A percentile compares a stretch with the other conserved stretches of the same genome.
phyloP scores from a whole-genome alignment of 2,797 vertebrate species.

The Nannoperca obscura region DNA sequence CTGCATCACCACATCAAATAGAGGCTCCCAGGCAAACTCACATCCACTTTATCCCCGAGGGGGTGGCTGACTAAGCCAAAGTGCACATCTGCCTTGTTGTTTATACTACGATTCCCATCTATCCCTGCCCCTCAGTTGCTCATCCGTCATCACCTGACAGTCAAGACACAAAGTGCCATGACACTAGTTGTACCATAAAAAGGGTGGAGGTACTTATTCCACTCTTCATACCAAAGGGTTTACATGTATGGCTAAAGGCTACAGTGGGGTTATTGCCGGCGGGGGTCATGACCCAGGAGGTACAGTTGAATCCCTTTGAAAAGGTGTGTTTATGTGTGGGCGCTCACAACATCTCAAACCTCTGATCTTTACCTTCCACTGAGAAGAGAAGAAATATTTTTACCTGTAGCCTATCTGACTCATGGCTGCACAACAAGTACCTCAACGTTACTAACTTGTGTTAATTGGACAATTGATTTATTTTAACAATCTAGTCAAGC shows the following conservation, averaged over 20 bases:
- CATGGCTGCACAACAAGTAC: neutral
- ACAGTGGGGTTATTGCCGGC: slow-evolving; percentile 35
- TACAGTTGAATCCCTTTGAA: slow-evolving; percentile 51
- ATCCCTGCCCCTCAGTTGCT: slow-evolving; percentile 68
- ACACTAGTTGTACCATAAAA: slow-evolving; percentile 75
- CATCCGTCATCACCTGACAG: slow-evolving; percentile 77
- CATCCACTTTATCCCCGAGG: slow-evolving; percentile 61
- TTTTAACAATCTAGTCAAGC: neutral
- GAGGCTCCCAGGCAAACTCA: slow-evolving; percentile 61
- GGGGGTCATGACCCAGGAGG: slow-evolving; percentile 67
- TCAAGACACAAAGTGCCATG: slow-evolving; percentile 56
- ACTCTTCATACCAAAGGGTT: slow-evolving; percentile 51
- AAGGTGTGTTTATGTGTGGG: slow-evolving; percentile 34
- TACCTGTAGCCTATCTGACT: neutral
- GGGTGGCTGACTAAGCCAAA: slow-evolving; percentile 75
- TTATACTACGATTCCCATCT: slow-evolving; percentile 81
- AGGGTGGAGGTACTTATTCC: slow-evolving; percentile 48
- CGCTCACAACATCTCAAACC: slow-evolving; percentile 31
- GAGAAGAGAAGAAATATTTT: slow-evolving; percentile 15
- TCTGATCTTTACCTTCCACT: slow-evolving; percentile 34
- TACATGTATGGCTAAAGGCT: slow-evolving; percentile 40
- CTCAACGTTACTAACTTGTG: neutral
- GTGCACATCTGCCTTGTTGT: slow-evolving; percentile 82
- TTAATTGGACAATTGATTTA: no score
- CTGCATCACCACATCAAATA: slow-evolving; percentile 80